Conservation (phyloP, 2,888 invertebrate species). For the Serripes groenlandicus region DNA sequence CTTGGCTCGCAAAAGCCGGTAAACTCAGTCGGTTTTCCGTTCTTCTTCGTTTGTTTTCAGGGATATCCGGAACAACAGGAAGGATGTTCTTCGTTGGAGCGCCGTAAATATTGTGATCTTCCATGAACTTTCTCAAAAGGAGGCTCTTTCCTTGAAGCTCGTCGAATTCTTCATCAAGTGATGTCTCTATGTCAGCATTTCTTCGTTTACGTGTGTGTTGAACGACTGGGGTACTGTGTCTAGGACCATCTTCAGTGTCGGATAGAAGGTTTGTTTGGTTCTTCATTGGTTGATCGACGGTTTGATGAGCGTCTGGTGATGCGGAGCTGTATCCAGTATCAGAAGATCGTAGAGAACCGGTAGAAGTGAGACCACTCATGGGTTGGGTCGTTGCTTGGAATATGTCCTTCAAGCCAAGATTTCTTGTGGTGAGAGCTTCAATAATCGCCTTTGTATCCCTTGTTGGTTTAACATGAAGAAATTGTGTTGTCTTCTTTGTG, state of each 20-base stretch:
- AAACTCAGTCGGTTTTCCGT: slow-evolving; percentile 17
- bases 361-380: slow-evolving; percentile 25
- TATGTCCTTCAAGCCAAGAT: slow-evolving; percentile 44
- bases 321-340: slow-evolving; percentile 42
- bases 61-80: not conserved
- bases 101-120: slow-evolving; percentile 27
- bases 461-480: too few species aligned
- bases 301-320: slow-evolving; percentile 9
- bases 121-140: slow-evolving; percentile 54
- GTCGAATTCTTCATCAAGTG: slow-evolving; percentile 27
- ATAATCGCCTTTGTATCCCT: not conserved
- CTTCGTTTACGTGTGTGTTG: slow-evolving; percentile 6
- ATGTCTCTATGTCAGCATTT: slow-evolving; percentile 16
- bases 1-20: slow-evolving; percentile 29
- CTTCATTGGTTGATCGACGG: not conserved
- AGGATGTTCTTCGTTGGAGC: not conserved
- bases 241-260: slow-evolving; percentile 24
- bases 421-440: slow-evolving; percentile 25
- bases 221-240: slow-evolving; percentile 56
- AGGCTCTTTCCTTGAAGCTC: slow-evolving; percentile 44
- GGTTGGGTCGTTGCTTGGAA: slow-evolving; percentile 17
- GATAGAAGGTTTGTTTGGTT: not conserved
- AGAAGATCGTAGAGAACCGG: slow-evolving; percentile 41
- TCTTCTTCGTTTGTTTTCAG: slow-evolving; percentile 9
- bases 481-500: too few species aligned